Conservation (phyloP, 2,113 vertebrate species). For the Procavia capensis region DNA sequence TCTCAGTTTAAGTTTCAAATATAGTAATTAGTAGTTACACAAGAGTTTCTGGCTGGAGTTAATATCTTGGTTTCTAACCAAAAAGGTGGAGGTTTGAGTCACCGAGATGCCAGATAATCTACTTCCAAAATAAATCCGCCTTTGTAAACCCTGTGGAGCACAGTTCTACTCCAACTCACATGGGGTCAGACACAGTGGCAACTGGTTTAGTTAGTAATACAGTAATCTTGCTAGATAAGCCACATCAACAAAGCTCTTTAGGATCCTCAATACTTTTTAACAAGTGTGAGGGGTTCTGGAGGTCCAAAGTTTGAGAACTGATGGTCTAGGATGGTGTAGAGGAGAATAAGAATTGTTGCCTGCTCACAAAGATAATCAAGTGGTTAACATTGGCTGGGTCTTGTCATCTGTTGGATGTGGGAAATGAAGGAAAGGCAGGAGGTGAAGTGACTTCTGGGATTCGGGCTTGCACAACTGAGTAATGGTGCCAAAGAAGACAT, state of each 20-base stretch:
- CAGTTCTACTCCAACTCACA: too few species aligned
- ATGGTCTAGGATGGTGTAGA: background rate
- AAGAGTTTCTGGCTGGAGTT: too few species aligned
- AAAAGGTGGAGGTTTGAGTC: too few species aligned
- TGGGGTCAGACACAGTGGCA: too few species aligned
- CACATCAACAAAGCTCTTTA: background rate
- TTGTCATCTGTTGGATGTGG: background rate
- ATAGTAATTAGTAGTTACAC: background rate
- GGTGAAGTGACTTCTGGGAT: background rate
- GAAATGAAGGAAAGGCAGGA: background rate
- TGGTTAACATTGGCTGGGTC: background rate
- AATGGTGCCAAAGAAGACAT: background rate
- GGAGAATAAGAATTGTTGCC: accelerated
- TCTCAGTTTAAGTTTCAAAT: background rate
- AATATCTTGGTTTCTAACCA: too few species aligned
- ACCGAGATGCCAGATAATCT: too few species aligned
- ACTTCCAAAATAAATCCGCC: too few species aligned
- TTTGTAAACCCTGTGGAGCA: too few species aligned
- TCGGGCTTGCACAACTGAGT: background rate
- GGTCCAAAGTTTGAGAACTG: background rate
- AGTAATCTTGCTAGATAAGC: background rate
- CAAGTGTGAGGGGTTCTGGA: background rate
- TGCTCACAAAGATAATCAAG: background rate
- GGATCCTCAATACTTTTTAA: background rate
- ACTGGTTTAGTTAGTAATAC: background rate